Conservation (phyloP, 2,888 invertebrate genomes). For the Ligdia adustata region DNA sequence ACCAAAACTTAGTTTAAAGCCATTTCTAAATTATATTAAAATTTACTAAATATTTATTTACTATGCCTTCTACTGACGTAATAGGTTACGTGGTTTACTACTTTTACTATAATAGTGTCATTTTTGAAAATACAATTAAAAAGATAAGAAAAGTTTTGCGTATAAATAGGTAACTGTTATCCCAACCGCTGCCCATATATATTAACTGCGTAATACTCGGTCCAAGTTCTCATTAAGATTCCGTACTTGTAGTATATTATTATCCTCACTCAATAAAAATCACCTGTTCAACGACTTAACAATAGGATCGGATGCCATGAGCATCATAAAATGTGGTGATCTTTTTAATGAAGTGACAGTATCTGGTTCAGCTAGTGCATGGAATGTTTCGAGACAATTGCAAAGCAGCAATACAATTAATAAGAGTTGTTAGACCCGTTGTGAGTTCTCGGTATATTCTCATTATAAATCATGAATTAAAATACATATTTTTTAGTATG, state of each 20-base stretch:
- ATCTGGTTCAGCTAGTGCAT: conserved; percentile 24
- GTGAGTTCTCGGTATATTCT: conserved; percentile 6
- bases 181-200: no score
- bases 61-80: no score
- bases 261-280: conserved; percentile 62
- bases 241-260: conserved; percentile 16
- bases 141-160: no score
- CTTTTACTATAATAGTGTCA: no score
- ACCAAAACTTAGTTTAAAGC: no score
- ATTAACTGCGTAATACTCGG: no score
- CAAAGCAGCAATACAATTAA: conserved; percentile 6
- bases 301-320: conserved; percentile 57
- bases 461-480: conserved; percentile 6
- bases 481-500: conserved; percentile 7
- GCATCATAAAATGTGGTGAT: conserved; percentile 59
- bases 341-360: conserved; percentile 65
- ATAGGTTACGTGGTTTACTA: no score
- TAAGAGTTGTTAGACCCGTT: conserved; percentile 2
- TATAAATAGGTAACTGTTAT: no score
- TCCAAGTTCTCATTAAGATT: conserved; percentile 16
- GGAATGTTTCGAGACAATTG: conserved; percentile 23
- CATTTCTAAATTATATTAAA: no score
- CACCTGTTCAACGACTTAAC: conserved; percentile 53
- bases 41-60: no score
- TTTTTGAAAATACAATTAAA: no score